Evolutionary conservation across 2,797 vertebrate species (phyloP).

Genomic region (Potorous gilbertii): DNA sequence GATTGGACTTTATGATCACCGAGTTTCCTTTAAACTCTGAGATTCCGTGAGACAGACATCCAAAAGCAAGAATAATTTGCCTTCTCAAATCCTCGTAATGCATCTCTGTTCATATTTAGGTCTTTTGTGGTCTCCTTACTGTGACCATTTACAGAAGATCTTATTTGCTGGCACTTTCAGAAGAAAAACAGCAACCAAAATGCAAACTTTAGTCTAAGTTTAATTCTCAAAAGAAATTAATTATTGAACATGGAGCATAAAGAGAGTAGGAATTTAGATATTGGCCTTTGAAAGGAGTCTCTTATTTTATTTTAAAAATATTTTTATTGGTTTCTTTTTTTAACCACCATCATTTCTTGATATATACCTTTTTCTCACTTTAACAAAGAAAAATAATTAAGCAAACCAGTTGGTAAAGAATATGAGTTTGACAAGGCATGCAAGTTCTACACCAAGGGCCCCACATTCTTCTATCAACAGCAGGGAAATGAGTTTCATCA

Average conservation of each 20-base stretch:
- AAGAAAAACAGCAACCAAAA: background rate
- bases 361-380: background rate
- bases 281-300: background rate
- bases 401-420: background rate
- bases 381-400: background rate
- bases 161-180: background rate
- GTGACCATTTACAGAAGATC: background rate
- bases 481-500: background rate
- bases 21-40: background rate
- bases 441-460: background rate
- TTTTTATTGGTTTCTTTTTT: background rate
- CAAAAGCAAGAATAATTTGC: background rate
- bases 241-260: background rate
- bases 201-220: background rate
- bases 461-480: background rate
- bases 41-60: background rate
- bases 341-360: background rate
- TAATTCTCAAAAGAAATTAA: background rate
- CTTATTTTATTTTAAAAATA: background rate
- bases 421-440: background rate
- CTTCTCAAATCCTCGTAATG: background rate
- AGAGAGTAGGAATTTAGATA: background rate
- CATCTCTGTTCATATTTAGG: background rate
- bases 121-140: background rate
- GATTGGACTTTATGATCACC: background rate